Percentiles rank a stretch among this genome's conserved stretches.
phyloP scores from a whole-genome alignment of 2,888 invertebrate genomes.

The Cerceris rybyensis region DNA sequence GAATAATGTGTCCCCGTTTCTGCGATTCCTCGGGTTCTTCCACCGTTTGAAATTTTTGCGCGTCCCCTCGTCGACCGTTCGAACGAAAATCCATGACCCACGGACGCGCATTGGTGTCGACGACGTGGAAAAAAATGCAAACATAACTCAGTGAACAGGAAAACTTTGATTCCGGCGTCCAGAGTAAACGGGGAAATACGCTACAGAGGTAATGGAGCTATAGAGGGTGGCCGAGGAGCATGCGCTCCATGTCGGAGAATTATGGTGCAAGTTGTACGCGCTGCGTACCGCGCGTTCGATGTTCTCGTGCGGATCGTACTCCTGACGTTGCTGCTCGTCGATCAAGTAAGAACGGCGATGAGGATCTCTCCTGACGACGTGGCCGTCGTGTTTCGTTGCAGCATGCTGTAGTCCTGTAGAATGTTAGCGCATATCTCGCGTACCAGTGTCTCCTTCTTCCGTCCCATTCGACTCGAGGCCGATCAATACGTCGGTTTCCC shows the following conservation, averaged over 20 bases:
- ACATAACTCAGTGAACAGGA: constrained; percentile 6
- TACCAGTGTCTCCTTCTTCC: constrained; percentile 54
- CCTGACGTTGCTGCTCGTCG: constrained; percentile 62
- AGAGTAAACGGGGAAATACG: constrained; percentile 11
- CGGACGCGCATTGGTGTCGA: too few species aligned
- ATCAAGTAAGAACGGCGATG: constrained; percentile 63
- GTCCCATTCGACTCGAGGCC: constrained; percentile 51
- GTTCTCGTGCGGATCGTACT: constrained; percentile 48
- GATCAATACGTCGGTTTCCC: constrained; percentile 65
- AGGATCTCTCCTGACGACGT: constrained; percentile 47
- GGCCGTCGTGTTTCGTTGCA: constrained; percentile 39
- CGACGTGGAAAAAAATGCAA: too few species aligned
- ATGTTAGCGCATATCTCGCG: constrained; percentile 55
- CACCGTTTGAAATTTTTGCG: too few species aligned
- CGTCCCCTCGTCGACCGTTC: too few species aligned
- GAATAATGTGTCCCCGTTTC: too few species aligned
- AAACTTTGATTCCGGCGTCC: constrained; percentile 36
- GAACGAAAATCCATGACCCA: too few species aligned
- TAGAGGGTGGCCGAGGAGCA: constrained; percentile 50
- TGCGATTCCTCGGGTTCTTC: too few species aligned
- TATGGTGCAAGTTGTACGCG: constrained; percentile 58
- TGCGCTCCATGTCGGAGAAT: constrained; percentile 48
- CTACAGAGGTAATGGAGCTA: constrained; percentile 29
- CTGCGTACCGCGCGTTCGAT: constrained; percentile 32
- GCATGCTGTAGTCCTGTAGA: constrained; percentile 59